A percentile compares a stretch with the other conserved stretches of the same genome.
Evolutionary conservation across 1,140 invertebrate genomes (phyloP).

Genomic region (Carcinoscorpius rotundicauda): DNA sequence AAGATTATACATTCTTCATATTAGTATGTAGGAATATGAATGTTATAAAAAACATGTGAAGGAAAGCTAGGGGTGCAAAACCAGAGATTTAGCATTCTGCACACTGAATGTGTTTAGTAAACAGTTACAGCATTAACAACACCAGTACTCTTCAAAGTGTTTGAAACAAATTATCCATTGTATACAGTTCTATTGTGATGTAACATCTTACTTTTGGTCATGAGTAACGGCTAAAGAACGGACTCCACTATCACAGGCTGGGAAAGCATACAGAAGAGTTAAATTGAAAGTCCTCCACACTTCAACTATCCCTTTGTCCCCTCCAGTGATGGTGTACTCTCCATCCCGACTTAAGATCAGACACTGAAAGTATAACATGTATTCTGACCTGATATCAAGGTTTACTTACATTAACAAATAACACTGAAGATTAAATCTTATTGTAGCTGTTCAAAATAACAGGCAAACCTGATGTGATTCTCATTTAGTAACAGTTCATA

Average conservation of each 20-base stretch:
- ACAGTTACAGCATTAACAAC: too few relatives aligned
- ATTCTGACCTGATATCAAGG: not conserved
- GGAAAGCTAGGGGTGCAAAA: too few relatives aligned
- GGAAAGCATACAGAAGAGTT: slow-evolving; percentile 91
- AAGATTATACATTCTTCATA: too few relatives aligned
- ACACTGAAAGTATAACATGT: slow-evolving; percentile 51
- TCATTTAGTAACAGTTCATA: too few relatives aligned
- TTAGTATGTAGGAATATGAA: too few relatives aligned
- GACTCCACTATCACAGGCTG: slow-evolving; percentile 86
- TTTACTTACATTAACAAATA: too few relatives aligned
- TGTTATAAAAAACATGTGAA: not conserved
- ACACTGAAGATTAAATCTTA: too few relatives aligned
- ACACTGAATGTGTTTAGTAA: too few relatives aligned
- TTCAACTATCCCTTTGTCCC: slow-evolving; percentile 92
- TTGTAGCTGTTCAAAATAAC: too few relatives aligned
- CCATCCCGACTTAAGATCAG: slow-evolving; percentile 90
- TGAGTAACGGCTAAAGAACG: slow-evolving; percentile 85
- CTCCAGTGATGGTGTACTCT: slow-evolving; percentile 88
- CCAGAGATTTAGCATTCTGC: too few relatives aligned
- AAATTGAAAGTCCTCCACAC: slow-evolving; percentile 97
- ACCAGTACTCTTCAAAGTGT: too few relatives aligned
- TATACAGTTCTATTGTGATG: not conserved
- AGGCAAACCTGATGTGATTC: too few relatives aligned
- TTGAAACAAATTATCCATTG: not conserved
- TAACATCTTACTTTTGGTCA: slow-evolving; percentile 76